Evolutionary conservation across 23 tunicate genomes (phyloP).

Genomic region (Corella eumyota): DNA sequence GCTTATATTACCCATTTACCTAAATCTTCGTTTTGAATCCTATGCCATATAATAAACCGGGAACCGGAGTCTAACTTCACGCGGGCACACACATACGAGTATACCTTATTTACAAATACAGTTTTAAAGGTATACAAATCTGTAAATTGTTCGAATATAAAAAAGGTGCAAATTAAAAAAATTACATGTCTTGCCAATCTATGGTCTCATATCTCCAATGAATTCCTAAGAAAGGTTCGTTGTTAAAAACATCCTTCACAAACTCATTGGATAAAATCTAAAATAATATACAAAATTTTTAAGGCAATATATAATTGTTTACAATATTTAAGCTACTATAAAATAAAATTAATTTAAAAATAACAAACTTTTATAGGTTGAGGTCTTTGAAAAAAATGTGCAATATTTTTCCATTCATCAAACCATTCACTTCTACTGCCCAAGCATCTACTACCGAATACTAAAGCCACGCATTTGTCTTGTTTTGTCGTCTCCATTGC

Average conservation of each 20-base stretch:
- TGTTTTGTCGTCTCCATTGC: constrained; percentile 22
- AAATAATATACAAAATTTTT: neutral
- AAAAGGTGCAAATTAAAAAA: no score
- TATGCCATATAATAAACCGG: no score
- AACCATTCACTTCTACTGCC: constrained; percentile 72
- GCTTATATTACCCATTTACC: no score
- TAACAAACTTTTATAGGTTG: constrained; percentile 11
- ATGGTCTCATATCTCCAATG: constrained; percentile 87
- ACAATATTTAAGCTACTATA: no score
- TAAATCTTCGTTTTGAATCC: no score
- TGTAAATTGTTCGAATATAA: no score
- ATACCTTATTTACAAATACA: no score
- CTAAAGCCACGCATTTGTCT: constrained; percentile 60
- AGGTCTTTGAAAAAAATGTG: constrained; percentile 62
- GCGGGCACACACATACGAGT: no score
- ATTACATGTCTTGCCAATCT: constrained; percentile 97
- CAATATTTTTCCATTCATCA: constrained; percentile 34
- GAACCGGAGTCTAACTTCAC: no score
- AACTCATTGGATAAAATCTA: constrained; percentile 70
- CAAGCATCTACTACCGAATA: constrained; percentile 65
- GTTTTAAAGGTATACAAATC: no score
- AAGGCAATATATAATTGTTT: neutral
- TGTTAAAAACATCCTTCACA: constrained; percentile 14
- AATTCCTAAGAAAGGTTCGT: constrained; percentile 41
- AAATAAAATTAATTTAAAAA: no score